These are phyloP conservation scores for Drosophila sproati DNA, from an alignment of 1,140 invertebrate species.

Conservation along the genomic window DNA sequence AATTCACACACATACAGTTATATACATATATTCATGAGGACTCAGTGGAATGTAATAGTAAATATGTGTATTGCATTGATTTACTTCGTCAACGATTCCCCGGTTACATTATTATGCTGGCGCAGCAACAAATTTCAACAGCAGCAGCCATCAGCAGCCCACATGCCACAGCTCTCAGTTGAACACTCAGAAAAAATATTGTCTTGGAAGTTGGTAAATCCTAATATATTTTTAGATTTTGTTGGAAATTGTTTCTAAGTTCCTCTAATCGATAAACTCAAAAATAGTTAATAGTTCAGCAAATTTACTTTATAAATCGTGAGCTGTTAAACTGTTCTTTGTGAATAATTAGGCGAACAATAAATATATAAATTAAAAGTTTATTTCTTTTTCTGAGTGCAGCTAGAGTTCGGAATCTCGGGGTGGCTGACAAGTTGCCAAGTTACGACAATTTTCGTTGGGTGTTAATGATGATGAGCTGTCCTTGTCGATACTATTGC, in stretches of 20 bases:
- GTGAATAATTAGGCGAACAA: no score
- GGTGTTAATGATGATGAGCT: slow-evolving; percentile 81
- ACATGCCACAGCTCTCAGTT: slow-evolving; percentile 14
- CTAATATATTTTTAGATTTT: no score
- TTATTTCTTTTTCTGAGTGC: background rate
- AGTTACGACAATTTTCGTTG: slow-evolving; percentile 57
- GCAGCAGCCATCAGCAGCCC: slow-evolving; percentile 40
- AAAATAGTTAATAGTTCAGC: no score
- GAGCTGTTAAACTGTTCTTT: no score
- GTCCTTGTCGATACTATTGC: slow-evolving; percentile 33
- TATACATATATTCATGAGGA: slow-evolving; percentile 18
- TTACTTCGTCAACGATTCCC: slow-evolving; percentile 72
- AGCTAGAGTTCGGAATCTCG: background rate
- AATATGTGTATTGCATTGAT: slow-evolving; percentile 63
- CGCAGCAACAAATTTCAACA: slow-evolving; percentile 62
- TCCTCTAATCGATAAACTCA: no score
- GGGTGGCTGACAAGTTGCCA: slow-evolving; percentile 24
- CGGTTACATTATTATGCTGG: slow-evolving; percentile 78
- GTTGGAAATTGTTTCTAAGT: no score
- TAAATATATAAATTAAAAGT: background rate
- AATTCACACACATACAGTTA: slow-evolving; percentile 56
- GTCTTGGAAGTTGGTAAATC: no score
- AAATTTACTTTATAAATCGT: no score
- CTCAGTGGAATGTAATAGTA: slow-evolving; percentile 8
- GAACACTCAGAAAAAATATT: background rate